These are phyloP conservation scores for Sinosuthora webbiana DNA, from an alignment of 2,113 vertebrate species.

Conservation along the genomic window DNA sequence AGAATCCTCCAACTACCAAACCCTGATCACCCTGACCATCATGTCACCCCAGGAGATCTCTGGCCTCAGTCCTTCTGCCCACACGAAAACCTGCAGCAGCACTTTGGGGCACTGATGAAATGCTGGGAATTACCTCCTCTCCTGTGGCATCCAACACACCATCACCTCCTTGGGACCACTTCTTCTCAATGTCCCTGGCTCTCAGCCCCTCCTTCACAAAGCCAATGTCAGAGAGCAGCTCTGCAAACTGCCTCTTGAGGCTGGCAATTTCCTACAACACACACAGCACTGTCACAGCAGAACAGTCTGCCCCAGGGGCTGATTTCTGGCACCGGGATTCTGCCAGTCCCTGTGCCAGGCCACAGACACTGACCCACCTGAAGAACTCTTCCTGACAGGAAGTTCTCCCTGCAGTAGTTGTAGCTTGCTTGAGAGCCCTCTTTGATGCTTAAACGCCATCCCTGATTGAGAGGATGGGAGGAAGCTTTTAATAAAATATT, in stretches of 20 bases:
- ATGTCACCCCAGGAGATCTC: accelerated
- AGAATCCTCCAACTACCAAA: neutral
- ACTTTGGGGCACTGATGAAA: neutral
- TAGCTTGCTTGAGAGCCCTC: slow-evolving; percentile 79
- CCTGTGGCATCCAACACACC: slow-evolving; percentile 90
- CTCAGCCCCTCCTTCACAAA: slow-evolving; percentile 92
- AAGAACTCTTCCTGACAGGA: slow-evolving; percentile 87
- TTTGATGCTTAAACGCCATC: slow-evolving; percentile 85
- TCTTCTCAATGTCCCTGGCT: slow-evolving; percentile 88
- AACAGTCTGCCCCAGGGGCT: neutral
- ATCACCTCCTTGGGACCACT: slow-evolving; percentile 80
- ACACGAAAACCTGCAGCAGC: neutral
- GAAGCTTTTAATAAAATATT: neutral
- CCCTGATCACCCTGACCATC: no score
- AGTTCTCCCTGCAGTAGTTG: slow-evolving; percentile 91
- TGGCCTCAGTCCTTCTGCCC: neutral
- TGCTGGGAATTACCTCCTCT: slow-evolving; percentile 79
- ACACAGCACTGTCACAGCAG: neutral
- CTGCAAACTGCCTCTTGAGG: slow-evolving; percentile 94
- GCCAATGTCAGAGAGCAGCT: slow-evolving; percentile 95
- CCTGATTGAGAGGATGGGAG: slow-evolving; percentile 67
- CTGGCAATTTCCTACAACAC: slow-evolving; percentile 88
- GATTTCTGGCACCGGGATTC: neutral
- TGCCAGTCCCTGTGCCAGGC: neutral
- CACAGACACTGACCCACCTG: slow-evolving; percentile 75